Percentiles rank a stretch among this genome's conserved stretches.
phyloP scores from a whole-genome alignment of 2,888 invertebrate species.

The Tachina lurida region DNA sequence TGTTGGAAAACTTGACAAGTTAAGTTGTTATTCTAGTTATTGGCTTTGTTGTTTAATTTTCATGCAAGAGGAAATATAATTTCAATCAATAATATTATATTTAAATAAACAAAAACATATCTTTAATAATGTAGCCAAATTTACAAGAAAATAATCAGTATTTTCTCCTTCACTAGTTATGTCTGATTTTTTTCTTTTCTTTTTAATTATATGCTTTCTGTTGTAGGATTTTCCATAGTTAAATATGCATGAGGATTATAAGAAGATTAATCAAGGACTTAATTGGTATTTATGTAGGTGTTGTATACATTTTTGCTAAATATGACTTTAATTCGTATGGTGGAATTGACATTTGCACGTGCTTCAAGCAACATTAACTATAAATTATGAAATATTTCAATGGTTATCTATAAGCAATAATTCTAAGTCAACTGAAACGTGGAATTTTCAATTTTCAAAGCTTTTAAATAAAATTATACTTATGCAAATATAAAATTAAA shows the following conservation, averaged over 20 bases:
- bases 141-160: not conserved
- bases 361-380: constrained; percentile 10
- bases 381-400: constrained; percentile 15
- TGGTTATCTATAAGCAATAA: constrained; percentile 20
- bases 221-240: constrained; percentile 9
- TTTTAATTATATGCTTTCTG: constrained; percentile 29
- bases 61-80: no score
- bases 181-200: not conserved
- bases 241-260: constrained; percentile 19
- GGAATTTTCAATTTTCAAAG: constrained; percentile 12
- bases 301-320: constrained; percentile 15
- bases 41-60: no score
- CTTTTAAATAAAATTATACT: not conserved
- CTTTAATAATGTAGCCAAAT: no score
- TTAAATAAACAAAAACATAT: no score
- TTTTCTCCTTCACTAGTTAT: not conserved
- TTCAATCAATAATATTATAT: no score
- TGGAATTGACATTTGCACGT: constrained; percentile 13
- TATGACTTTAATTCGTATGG: constrained; percentile 9
- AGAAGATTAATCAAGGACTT: constrained; percentile 29
- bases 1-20: not conserved
- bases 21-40: no score
- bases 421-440: not conserved
- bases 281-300: constrained; percentile 34
- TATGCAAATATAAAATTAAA: no score